Conservation (phyloP, 2,797 vertebrate species). For the Chrysocyon brachyurus region DNA sequence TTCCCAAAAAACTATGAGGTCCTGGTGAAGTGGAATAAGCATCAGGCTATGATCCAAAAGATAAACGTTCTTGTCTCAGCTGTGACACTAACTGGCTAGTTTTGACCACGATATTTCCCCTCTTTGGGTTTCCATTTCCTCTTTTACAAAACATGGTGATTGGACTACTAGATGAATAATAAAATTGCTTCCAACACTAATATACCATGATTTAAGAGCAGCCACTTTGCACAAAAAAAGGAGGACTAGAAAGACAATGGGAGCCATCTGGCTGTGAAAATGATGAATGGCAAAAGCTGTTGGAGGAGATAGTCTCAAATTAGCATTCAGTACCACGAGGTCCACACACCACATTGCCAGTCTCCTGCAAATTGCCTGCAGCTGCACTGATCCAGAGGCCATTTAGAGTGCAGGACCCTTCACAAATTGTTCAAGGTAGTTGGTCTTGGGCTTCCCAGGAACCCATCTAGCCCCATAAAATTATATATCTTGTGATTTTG, state of each 20-base stretch:
- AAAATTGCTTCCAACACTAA: constrained; percentile 76
- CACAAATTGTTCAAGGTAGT: constrained; percentile 48
- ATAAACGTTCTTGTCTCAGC: constrained; percentile 62
- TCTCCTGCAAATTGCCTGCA: constrained; percentile 74
- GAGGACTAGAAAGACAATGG: constrained; percentile 70
- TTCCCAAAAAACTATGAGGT: not conserved
- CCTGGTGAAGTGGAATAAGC: constrained; percentile 21
- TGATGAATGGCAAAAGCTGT: constrained; percentile 67
- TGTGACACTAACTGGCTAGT: constrained; percentile 46
- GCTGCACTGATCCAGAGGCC: constrained; percentile 47
- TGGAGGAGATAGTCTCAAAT: constrained; percentile 11
- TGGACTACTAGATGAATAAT: constrained; percentile 73
- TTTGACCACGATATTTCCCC: constrained; percentile 61
- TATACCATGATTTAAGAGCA: constrained; percentile 65
- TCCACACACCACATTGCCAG: not conserved
- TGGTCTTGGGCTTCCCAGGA: constrained; percentile 59
- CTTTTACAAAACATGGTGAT: constrained; percentile 69
- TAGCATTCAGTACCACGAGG: constrained; percentile 28
- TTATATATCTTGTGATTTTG: not conserved
- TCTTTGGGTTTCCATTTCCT: constrained; percentile 73
- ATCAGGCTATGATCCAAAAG: constrained; percentile 41
- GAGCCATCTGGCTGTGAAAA: constrained; percentile 75
- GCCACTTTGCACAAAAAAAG: constrained; percentile 69
- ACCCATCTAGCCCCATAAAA: not conserved
- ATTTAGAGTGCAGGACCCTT: constrained; percentile 38